Base-by-base conservation (phyloP, 2,888 invertebrate genomes). In the Cephus pygmeus region DNA sequence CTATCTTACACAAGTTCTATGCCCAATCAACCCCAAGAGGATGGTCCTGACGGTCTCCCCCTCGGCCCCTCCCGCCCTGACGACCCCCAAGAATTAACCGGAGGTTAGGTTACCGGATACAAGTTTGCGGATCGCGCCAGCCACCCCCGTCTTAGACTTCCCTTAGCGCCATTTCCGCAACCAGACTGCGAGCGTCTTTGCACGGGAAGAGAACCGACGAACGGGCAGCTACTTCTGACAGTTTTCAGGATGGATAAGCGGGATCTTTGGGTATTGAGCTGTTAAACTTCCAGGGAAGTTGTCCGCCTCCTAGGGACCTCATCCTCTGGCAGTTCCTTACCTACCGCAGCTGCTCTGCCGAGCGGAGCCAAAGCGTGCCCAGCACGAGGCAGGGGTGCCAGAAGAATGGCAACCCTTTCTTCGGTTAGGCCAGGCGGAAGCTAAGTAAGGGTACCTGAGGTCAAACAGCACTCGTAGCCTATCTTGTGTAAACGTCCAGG, bases 401-500 rank as follows among this genome's bases (percentile, higher is more conserved):
- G 40, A 40, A 40, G 40, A 40, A 40, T 40, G 15, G 40, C 15
- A 15, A 40, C 40, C 40, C 40, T 15, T 40, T 40, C 40, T 40
- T 15, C 40, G 40, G 15, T 15, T 40, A 40, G 15, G 0, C 40
- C 0, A 40, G 31, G 11, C 31, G 11, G 69, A 69, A 30, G 33
- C 69, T 69, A 69, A 69, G 69, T 69, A 33, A 30, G 12, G 31
- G 69, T 15, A 40, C 40, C 40, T 40, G 15, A 76, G 75, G 81
- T 81, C 77, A 69, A 69, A 69, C 69, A 69, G 75, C 80, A 81
- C 73, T 79, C 74, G 79, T 80, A 15, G 34, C 73, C 34, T 89
- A 90, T 90, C 89, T 90, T 85, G 79, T 85, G 85, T 87, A 90
- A 90, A 90, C 90, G 83, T 85, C 80, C 84, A 83, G 85, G 84